These are phyloP conservation scores for Epinephelus cyanopodus DNA, from an alignment of 2,113 vertebrate genomes.

Conservation along the genomic window DNA sequence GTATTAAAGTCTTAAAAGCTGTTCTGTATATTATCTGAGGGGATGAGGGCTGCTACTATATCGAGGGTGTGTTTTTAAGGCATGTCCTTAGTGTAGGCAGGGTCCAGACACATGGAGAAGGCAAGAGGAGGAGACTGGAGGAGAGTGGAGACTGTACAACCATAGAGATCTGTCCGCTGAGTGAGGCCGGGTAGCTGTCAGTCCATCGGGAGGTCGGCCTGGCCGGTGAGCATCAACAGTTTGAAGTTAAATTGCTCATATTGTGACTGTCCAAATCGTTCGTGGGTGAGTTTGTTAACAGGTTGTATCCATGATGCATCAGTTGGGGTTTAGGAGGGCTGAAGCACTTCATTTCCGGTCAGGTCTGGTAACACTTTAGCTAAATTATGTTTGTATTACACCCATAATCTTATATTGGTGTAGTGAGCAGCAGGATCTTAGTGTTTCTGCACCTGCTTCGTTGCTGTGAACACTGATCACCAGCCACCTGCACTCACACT, in stretches of 20 bases:
- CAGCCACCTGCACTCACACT: conserved; percentile 20
- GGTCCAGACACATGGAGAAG: conserved; percentile 74
- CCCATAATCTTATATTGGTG: conserved; percentile 27
- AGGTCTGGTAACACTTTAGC: conserved; percentile 17
- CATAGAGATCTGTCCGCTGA: conserved; percentile 45
- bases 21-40: conserved; percentile 30
- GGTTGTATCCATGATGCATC: conserved; percentile 21
- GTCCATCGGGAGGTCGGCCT: conserved; percentile 23
- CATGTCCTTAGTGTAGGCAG: conserved; percentile 68
- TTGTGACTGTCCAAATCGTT: conserved; percentile 30
- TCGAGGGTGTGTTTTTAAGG: conserved; percentile 73
- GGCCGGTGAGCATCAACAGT: conserved; percentile 12
- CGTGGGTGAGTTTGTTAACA: background rate
- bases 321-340: background rate
- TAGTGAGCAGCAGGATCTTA: conserved; percentile 12
- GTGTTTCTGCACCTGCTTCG: conserved; percentile 12
- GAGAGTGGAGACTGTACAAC: conserved; percentile 43
- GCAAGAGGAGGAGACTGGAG: conserved; percentile 56
- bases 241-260: conserved; percentile 26
- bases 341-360: conserved; percentile 43
- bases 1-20: conserved; percentile 35
- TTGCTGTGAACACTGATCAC: conserved; percentile 10
- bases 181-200: conserved; percentile 31
- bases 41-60: conserved; percentile 33
- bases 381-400: conserved; percentile 20